phyloP scores from a whole-genome alignment of 2,113 vertebrate genomes.

The Neomonachus schauinslandi region DNA sequence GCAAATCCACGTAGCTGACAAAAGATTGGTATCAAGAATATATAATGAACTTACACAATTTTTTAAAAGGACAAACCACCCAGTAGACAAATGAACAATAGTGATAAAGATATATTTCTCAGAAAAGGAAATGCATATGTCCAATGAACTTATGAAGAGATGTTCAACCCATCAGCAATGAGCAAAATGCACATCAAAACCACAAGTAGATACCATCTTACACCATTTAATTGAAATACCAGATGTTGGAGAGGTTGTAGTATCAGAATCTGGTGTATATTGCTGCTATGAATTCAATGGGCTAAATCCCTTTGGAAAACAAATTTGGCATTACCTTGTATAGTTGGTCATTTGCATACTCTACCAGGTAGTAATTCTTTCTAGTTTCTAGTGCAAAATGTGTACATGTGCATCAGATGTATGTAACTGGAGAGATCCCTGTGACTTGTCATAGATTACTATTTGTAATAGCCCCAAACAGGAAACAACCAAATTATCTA shows the following conservation, averaged over 20 bases:
- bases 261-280: background rate
- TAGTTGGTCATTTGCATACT: background rate
- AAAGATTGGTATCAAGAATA: background rate
- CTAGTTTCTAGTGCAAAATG: background rate
- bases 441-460: background rate
- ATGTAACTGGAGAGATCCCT: background rate
- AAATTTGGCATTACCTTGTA: background rate
- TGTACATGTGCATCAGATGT: background rate
- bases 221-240: background rate
- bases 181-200: background rate
- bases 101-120: background rate
- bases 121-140: background rate
- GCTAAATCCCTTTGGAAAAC: background rate
- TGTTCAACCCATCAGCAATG: background rate
- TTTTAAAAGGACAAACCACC: background rate
- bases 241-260: background rate
- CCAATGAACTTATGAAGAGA: background rate
- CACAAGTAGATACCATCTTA: background rate
- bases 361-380: background rate
- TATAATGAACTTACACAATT: background rate
- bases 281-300: background rate
- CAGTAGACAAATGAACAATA: background rate
- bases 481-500: background rate
- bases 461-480: background rate
- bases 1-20: background rate